Evolutionary conservation across 2,888 invertebrate species (phyloP).

Genomic region (Coleophora deauratella): DNA sequence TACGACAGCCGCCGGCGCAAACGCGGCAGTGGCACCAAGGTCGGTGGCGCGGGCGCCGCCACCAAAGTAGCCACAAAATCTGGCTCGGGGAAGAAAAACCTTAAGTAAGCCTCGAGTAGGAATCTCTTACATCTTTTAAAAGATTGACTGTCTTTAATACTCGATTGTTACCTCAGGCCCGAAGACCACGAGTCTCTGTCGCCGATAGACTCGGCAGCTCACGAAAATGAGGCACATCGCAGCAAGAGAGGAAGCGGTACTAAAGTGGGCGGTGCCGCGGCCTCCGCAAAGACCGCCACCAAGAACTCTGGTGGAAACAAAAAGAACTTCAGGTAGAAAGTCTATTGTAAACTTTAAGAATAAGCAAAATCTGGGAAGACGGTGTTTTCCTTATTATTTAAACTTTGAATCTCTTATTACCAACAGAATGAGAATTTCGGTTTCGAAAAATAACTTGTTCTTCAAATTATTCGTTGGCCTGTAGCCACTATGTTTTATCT

Average conservation of each 20-base stretch:
- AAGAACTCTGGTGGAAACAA: constrained; percentile 64
- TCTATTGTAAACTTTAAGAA: too few relatives aligned
- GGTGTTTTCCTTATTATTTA: too few relatives aligned
- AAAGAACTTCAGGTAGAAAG: constrained; percentile 59
- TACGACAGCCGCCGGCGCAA: constrained; percentile 59
- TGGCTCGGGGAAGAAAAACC: constrained; percentile 62
- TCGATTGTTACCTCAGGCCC: constrained; percentile 31
- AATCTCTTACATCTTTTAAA: not conserved
- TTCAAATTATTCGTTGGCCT: too few relatives aligned
- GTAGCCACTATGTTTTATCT: not conserved
- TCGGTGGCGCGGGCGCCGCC: constrained; percentile 63
- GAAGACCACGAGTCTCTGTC: constrained; percentile 46
- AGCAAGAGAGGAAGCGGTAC: constrained; percentile 60
- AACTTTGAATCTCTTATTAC: too few relatives aligned
- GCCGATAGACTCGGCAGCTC: constrained; percentile 44
- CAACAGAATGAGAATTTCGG: too few relatives aligned
- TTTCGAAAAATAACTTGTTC: too few relatives aligned
- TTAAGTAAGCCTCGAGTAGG: constrained; percentile 40
- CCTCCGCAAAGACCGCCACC: constrained; percentile 60
- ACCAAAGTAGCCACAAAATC: constrained; percentile 65
- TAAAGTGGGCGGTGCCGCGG: constrained; percentile 62
- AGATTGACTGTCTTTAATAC: not conserved
- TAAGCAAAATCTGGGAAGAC: too few relatives aligned
- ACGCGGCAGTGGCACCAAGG: constrained; percentile 61
- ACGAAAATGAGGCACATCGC: constrained; percentile 48